A percentile compares a stretch with the other conserved stretches of the same genome.
phyloP scores from a whole-genome alignment of 2,797 vertebrate species.

The Argyrosomus regius region DNA sequence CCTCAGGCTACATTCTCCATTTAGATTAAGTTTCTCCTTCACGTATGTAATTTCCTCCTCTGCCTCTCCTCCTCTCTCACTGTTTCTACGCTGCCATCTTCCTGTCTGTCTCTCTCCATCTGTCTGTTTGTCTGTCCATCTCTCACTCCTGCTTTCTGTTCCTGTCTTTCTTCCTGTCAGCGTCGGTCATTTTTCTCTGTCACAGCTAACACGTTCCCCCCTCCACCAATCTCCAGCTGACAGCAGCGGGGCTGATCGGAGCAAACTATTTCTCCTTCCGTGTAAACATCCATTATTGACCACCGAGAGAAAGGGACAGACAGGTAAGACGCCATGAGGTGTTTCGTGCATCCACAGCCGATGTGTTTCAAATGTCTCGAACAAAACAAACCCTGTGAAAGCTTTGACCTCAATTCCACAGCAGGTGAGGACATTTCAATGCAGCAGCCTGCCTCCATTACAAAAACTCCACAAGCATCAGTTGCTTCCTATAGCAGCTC shows the following conservation, averaged over 20 bases:
- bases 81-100: background rate
- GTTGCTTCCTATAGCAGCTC: constrained; percentile 4
- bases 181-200: constrained; percentile 43
- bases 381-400: constrained; percentile 45
- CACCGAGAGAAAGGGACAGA: background rate
- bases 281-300: constrained; percentile 71
- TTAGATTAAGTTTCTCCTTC: constrained; percentile 60
- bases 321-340: background rate
- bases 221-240: constrained; percentile 60
- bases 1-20: constrained; percentile 59
- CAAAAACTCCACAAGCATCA: constrained; percentile 3
- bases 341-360: constrained; percentile 20
- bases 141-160: background rate
- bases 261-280: constrained; percentile 58
- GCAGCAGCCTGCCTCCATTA: constrained; percentile 29
- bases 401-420: constrained; percentile 67
- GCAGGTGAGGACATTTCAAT: constrained; percentile 38
- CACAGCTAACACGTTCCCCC: constrained; percentile 50
- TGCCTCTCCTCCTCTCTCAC: constrained; percentile 20
- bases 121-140: constrained; percentile 4
- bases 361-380: constrained; percentile 35
- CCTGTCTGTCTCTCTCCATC: constrained; percentile 9
- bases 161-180: background rate
- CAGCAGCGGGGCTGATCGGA: constrained; percentile 55
- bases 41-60: constrained; percentile 45